phyloP scores from a whole-genome alignment of 2,113 vertebrate genomes.

The Hassar affinis region DNA sequence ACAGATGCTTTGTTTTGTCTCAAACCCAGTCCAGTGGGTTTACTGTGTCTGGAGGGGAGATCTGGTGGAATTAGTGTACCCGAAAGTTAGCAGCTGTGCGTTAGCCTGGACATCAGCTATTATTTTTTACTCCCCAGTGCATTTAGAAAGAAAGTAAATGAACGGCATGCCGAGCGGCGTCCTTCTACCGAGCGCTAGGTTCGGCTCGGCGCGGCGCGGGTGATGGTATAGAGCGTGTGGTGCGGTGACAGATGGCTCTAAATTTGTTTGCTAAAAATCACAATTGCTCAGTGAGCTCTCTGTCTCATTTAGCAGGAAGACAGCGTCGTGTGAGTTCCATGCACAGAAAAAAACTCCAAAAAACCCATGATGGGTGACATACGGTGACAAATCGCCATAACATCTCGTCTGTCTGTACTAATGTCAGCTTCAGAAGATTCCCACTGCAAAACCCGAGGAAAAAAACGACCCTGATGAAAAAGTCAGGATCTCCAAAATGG shows the following conservation, averaged over 20 bases:
- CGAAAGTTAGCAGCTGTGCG: slow-evolving; percentile 69
- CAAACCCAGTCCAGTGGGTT: slow-evolving; percentile 50
- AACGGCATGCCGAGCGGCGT: slow-evolving; percentile 63
- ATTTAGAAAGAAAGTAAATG: slow-evolving; percentile 69
- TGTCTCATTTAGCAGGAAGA: slow-evolving; percentile 8
- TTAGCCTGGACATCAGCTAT: slow-evolving; percentile 68
- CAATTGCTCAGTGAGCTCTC: background rate
- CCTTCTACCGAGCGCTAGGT: slow-evolving; percentile 12
- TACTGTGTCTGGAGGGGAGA: slow-evolving; percentile 57
- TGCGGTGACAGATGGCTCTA: slow-evolving; percentile 3
- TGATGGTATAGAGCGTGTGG: background rate
- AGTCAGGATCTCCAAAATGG: background rate
- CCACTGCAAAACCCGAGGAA: background rate
- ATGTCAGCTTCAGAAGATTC: background rate
- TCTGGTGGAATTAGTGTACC: slow-evolving; percentile 65
- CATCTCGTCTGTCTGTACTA: background rate
- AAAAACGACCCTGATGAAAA: background rate
- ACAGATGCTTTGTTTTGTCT: background rate
- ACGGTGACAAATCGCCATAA: background rate
- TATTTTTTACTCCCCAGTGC: slow-evolving; percentile 65
- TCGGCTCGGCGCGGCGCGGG: background rate
- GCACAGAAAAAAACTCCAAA: background rate
- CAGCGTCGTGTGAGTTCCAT: background rate
- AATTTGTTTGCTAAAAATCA: slow-evolving; percentile 8
- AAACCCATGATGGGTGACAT: background rate